Conservation (phyloP, 2,797 vertebrate genomes). For the Petrocephalus schoutedeni region DNA sequence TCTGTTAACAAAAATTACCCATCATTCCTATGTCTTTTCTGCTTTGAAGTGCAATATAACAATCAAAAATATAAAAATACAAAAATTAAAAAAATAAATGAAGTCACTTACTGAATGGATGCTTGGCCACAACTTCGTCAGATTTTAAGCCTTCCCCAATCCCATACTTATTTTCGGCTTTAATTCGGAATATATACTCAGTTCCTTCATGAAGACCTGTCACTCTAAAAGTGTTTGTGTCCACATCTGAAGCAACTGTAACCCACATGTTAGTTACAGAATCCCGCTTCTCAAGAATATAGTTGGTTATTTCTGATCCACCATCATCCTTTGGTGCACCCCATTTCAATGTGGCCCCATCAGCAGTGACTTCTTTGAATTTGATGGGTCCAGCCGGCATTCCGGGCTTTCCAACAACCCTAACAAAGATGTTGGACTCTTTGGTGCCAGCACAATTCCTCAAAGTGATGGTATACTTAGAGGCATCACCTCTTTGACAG, state of each 20-base stretch:
- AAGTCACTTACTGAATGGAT: conserved; percentile 90
- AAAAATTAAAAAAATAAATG: background rate
- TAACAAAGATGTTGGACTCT: conserved; percentile 85
- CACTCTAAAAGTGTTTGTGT: conserved; percentile 82
- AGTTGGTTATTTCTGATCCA: conserved; percentile 96
- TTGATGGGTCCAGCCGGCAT: conserved; percentile 83
- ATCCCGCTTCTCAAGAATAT: conserved; percentile 94
- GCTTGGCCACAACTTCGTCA: conserved; percentile 82
- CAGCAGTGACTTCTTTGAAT: conserved; percentile 93
- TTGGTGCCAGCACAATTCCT: conserved; percentile 83
- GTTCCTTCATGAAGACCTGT: conserved; percentile 90
- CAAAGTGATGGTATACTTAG: conserved; percentile 89
- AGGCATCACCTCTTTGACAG: conserved; percentile 90
- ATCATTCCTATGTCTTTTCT: background rate
- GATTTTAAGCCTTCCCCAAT: conserved; percentile 94
- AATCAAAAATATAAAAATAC: background rate
- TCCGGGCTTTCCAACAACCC: conserved; percentile 97
- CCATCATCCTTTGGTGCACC: conserved; percentile 90
- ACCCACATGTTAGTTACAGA: conserved; percentile 96
- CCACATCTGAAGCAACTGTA: conserved; percentile 80
- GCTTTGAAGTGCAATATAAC: background rate
- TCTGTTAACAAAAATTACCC: conserved; percentile 60
- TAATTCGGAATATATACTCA: conserved; percentile 91
- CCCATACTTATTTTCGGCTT: conserved; percentile 96
- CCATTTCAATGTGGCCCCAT: conserved; percentile 90